Percentiles rank a stretch among this genome's conserved stretches.
phyloP scores from a whole-genome alignment of 2,888 invertebrate species.

The Imbricaverruca yamaguchii region DNA sequence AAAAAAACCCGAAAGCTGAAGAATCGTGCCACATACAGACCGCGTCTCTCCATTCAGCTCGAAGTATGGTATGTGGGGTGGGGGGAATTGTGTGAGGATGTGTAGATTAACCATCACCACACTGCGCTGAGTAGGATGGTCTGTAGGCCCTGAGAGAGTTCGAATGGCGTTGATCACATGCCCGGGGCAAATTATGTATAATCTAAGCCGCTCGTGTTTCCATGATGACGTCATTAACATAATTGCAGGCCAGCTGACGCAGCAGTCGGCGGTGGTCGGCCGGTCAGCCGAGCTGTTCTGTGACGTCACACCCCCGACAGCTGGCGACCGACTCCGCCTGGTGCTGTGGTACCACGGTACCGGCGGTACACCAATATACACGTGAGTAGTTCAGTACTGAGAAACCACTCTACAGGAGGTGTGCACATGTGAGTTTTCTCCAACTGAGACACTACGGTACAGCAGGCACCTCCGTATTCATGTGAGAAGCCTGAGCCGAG shows the following conservation, averaged over 20 bases:
- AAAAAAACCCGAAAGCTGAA: no score
- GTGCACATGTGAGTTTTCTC: not conserved
- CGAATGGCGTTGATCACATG: no score
- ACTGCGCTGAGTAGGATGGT: not conserved
- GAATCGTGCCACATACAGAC: no score
- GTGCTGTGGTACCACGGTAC: conserved; percentile 24
- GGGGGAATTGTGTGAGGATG: not conserved
- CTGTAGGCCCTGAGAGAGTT: not conserved
- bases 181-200: no score
- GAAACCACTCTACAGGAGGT: not conserved
- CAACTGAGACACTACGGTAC: not conserved
- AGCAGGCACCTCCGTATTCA: not conserved
- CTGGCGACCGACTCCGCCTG: conserved; percentile 18
- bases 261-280: conserved; percentile 24
- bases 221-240: not conserved
- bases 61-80: not conserved
- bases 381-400: not conserved
- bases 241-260: conserved; percentile 21
- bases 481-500: not conserved
- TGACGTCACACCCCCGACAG: conserved; percentile 21
- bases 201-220: not conserved
- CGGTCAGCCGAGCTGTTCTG: conserved; percentile 23
- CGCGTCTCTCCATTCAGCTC: no score
- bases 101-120: not conserved
- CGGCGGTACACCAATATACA: conserved; percentile 25